These are phyloP conservation scores for Glaucidium brasilianum DNA, from an alignment of 2,113 vertebrate genomes.

Conservation along the genomic window DNA sequence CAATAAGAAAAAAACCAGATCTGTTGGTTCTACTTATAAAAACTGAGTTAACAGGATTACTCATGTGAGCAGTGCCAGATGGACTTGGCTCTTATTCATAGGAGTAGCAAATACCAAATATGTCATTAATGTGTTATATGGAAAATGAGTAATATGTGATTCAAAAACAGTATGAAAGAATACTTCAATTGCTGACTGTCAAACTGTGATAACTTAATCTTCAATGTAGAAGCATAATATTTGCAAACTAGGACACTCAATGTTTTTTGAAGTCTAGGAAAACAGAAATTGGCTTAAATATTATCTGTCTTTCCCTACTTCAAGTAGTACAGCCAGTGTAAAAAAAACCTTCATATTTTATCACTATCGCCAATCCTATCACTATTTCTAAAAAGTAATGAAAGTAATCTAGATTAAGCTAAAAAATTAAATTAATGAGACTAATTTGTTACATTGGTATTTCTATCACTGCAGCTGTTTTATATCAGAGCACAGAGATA, in stretches of 20 bases:
- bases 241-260: constrained; percentile 19
- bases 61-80: background rate
- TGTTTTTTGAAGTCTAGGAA: background rate
- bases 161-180: constrained; percentile 19
- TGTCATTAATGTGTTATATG: background rate
- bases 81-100: background rate
- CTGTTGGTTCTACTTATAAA: background rate
- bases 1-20: background rate
- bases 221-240: background rate
- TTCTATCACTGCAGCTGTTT: background rate
- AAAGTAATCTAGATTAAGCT: background rate
- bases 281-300: constrained; percentile 32
- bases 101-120: constrained; percentile 38
- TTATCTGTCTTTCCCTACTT: background rate
- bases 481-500: background rate
- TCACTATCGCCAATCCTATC: background rate
- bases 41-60: background rate
- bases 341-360: background rate
- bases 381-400: background rate
- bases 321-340: background rate
- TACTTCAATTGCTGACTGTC: constrained; percentile 1
- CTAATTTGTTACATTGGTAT: background rate
- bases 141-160: constrained; percentile 5
- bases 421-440: background rate
- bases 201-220: constrained; percentile 12